Base-by-base conservation (phyloP, 2,113 vertebrate genomes). In the Ciconia boyciana region DNA sequence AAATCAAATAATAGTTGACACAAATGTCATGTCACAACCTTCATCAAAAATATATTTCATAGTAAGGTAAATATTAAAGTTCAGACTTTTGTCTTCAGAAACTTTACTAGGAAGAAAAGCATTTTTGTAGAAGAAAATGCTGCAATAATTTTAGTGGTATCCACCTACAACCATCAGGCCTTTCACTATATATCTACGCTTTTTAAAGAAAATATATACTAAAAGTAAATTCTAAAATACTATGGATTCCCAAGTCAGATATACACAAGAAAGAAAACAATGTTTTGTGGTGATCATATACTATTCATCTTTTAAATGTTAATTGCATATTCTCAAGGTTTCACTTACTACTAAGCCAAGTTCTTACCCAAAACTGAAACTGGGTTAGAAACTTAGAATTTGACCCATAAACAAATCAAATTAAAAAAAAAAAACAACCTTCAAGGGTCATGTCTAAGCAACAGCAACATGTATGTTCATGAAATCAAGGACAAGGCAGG, bases 31-130 rank as follows among this genome's bases (percentile, higher is more conserved):
- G 52, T 74, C 68, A 88, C 71, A 97, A 88, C 34, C 64, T 94
- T 87, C 77, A 93, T 60, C 17, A 85, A 93, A 95, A 97, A 94
- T 69, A 5, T 81, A 87, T 64, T 90, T 92, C 76, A 48, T 16
- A 7, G 3, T 81, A 64, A 62, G 29, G 26, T 70, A 17, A 90
- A 62, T 69, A 90, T 19, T 31, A 7, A 74, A 87, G 55, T 48
- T 93, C n/a, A 87, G 77, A 85, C 57, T 68, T 84, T 11, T 75
- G 39, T 49, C 52, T 90, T 94, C 62, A 78, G 51, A 88, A 72
- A 44, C 69, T 93, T 80, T 46, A 51, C 46, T 62, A 80, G 25
- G 31, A 92, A 92, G 44, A 34, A 90, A 89, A 87, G 43, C 43
- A 80, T 16, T 88, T 90, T 89, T 91, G 62, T 61, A 78, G 55